These are phyloP conservation scores for Addax nasomaculatus DNA, from an alignment of 2,113 vertebrate species.

Conservation along the genomic window DNA sequence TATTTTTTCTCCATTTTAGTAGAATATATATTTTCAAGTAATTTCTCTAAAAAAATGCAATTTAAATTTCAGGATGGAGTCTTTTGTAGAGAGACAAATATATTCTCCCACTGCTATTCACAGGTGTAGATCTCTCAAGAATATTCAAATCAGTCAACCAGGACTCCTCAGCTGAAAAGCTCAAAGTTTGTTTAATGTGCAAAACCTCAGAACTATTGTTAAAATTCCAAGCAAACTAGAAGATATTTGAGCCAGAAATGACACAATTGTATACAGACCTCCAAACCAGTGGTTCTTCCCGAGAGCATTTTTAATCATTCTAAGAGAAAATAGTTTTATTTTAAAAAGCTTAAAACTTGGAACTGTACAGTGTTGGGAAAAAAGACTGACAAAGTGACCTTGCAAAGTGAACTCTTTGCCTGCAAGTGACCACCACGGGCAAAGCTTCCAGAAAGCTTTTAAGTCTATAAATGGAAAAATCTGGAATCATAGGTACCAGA, in stretches of 20 bases:
- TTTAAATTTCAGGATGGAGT: constrained; percentile 6
- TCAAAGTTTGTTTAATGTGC: neutral
- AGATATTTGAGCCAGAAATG: constrained; percentile 62
- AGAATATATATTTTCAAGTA: constrained; percentile 11
- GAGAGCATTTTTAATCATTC: constrained; percentile 47
- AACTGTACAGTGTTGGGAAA: neutral
- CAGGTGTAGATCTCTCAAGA: neutral
- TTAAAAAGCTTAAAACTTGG: constrained; percentile 49
- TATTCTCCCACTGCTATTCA: neutral
- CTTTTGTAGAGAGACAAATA: neutral
- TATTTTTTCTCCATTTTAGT: neutral
- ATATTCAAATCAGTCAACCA: constrained; percentile 21
- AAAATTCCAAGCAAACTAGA: constrained; percentile 65
- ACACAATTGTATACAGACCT: constrained; percentile 46
- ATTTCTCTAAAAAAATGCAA: neutral
- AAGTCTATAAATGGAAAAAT: neutral
- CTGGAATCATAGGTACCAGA: neutral
- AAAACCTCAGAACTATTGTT: constrained; percentile 62
- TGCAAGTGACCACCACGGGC: neutral
- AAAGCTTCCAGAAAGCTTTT: constrained; percentile 23
- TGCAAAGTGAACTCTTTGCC: neutral
- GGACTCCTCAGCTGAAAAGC: neutral
- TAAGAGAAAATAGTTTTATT: constrained; percentile 49
- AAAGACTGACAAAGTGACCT: constrained; percentile 27
- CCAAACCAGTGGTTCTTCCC: constrained; percentile 59